Conservation (phyloP, 2,797 vertebrate species). For the Schizopygopsis pylzovi region DNA sequence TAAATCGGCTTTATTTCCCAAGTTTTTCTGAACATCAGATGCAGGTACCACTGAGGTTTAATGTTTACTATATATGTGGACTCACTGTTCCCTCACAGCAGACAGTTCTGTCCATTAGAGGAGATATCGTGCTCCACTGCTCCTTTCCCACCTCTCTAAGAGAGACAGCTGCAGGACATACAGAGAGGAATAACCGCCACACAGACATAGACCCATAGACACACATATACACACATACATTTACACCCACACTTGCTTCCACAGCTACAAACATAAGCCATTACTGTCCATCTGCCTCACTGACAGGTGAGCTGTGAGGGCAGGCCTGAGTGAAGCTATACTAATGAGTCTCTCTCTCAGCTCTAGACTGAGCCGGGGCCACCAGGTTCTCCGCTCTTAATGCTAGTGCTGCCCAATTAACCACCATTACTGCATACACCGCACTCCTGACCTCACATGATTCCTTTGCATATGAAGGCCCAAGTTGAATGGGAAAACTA, state of each 20-base stretch:
- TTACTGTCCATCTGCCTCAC: conserved; percentile 58
- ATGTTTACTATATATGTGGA: neutral
- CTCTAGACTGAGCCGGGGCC: conserved; percentile 13
- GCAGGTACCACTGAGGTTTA: neutral
- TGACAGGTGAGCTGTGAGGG: conserved; percentile 49
- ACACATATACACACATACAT: conserved; percentile 49
- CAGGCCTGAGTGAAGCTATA: conserved; percentile 50
- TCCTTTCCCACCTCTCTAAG: conserved; percentile 32
- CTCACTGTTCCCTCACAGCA: conserved; percentile 13
- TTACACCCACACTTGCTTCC: conserved; percentile 50
- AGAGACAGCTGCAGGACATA: conserved; percentile 24
- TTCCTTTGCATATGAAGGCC: conserved; percentile 5
- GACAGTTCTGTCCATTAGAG: conserved; percentile 21
- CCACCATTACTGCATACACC: conserved; percentile 31
- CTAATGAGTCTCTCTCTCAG: conserved; percentile 42
- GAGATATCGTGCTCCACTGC: conserved; percentile 4
- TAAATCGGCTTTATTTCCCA: neutral
- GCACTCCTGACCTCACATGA: conserved; percentile 48
- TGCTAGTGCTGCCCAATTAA: conserved; percentile 55
- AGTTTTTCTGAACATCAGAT: neutral
- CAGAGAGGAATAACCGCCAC: neutral
- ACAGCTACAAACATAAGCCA: conserved; percentile 55
- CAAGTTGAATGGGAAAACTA: conserved; percentile 1
- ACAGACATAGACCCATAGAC: conserved; percentile 23
- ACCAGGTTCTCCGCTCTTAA: conserved; percentile 41